Evolutionary conservation across 2,888 invertebrate species (phyloP).

Genomic region (Reticulitermes lucifugus): DNA sequence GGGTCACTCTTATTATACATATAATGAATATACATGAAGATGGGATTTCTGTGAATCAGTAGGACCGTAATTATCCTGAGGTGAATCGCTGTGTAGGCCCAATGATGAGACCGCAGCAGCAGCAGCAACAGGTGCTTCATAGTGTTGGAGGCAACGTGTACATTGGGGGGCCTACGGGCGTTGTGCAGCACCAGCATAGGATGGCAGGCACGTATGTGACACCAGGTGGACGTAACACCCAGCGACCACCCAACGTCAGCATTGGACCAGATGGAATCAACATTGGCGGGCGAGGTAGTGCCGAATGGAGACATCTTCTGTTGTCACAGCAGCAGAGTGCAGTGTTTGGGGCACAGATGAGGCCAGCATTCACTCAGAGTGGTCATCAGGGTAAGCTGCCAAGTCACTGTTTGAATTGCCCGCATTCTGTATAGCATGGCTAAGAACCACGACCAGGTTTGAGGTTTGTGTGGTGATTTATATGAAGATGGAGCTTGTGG

Average conservation of each 20-base stretch:
- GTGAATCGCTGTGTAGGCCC: conserved; percentile 65
- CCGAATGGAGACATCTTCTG: conserved; percentile 74
- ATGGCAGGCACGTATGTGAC: conserved; percentile 59
- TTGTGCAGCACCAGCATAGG: conserved; percentile 64
- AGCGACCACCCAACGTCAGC: conserved; percentile 72
- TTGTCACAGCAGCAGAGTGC: conserved; percentile 67
- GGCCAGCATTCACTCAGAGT: conserved; percentile 68
- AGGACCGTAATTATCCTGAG: not conserved
- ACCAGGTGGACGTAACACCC: conserved; percentile 64
- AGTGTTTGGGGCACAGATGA: conserved; percentile 61
- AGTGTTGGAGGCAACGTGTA: conserved; percentile 61
- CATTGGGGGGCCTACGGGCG: conserved; percentile 53
- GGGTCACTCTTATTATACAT: not conserved
- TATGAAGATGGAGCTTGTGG: too few relatives aligned
- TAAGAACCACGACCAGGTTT: too few relatives aligned
- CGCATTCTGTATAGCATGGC: too few relatives aligned
- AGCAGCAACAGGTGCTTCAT: conserved; percentile 47
- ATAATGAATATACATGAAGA: not conserved
- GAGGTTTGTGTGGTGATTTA: too few relatives aligned
- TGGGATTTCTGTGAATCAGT: not conserved
- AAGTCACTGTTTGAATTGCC: too few relatives aligned
- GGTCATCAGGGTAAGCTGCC: conserved; percentile 62
- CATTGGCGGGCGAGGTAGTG: conserved; percentile 65
- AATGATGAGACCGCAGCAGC: conserved; percentile 75
- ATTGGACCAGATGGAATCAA: conserved; percentile 69